These are phyloP conservation scores for Lutraria lutraria DNA, from an alignment of 2,888 invertebrate genomes.

Conservation along the genomic window DNA sequence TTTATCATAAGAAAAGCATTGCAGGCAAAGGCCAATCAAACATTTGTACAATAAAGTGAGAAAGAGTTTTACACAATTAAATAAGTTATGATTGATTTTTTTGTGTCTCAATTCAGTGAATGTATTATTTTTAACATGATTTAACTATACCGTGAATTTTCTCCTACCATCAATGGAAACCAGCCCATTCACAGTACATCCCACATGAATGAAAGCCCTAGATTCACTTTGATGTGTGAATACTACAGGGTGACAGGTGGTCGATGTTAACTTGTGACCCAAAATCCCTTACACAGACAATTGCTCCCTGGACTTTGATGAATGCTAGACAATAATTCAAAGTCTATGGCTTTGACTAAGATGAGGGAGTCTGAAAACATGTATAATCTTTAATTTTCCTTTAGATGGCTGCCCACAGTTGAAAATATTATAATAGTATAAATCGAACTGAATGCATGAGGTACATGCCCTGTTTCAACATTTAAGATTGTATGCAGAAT, in stretches of 20 bases:
- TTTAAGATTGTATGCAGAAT: too few relatives aligned
- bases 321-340: constrained; percentile 14
- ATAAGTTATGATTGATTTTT: neutral
- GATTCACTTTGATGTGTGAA: neutral
- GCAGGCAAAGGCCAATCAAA: neutral
- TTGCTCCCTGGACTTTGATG: neutral
- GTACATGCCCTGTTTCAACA: too few relatives aligned
- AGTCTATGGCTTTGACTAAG: neutral
- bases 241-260: neutral
- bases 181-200: neutral
- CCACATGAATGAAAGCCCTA: neutral
- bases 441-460: too few relatives aligned
- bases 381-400: too few relatives aligned
- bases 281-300: neutral
- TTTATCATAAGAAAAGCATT: constrained; percentile 16
- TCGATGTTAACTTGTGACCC: neutral
- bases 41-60: neutral
- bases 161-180: neutral
- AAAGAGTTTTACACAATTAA: constrained; percentile 7
- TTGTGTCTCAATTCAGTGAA: neutral
- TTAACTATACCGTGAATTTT: neutral
- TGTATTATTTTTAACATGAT: neutral
- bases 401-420: too few relatives aligned
- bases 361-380: neutral
- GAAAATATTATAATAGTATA: too few relatives aligned